These are phyloP conservation scores for Augiades crinisus DNA, from an alignment of 2,888 invertebrate species.

Conservation along the genomic window DNA sequence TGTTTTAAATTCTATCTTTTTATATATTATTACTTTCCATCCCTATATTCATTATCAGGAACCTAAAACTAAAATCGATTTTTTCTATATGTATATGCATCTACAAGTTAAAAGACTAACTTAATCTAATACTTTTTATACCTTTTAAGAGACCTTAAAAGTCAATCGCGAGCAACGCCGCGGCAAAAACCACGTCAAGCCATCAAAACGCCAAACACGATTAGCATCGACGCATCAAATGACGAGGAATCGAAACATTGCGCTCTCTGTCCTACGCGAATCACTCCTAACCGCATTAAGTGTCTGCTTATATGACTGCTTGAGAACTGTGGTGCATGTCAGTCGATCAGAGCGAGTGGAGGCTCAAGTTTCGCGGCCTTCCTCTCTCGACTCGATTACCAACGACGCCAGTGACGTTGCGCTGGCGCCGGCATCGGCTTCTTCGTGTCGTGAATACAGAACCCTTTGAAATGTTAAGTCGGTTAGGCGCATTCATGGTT, in stretches of 20 bases:
- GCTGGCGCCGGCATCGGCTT: conserved; percentile 63
- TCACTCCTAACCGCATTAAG: conserved; percentile 27
- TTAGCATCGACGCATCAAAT: too few relatives aligned
- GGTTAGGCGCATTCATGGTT: conserved; percentile 10
- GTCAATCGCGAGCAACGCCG: too few relatives aligned
- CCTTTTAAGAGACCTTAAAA: too few relatives aligned
- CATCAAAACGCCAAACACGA: too few relatives aligned
- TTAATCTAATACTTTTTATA: too few relatives aligned
- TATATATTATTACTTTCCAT: too few relatives aligned
- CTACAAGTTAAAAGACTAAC: too few relatives aligned
- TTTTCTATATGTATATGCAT: too few relatives aligned
- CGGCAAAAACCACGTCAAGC: too few relatives aligned
- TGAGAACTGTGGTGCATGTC: conserved; percentile 41
- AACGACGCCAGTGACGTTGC: conserved; percentile 66
- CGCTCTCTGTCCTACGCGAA: conserved; percentile 18
- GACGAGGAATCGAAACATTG: conserved; percentile 23
- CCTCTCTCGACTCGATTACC: conserved; percentile 72
- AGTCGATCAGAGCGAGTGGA: conserved; percentile 64
- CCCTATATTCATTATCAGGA: too few relatives aligned
- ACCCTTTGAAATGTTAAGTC: conserved; percentile 41
- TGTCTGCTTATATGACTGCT: conserved; percentile 30
- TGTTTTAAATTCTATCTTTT: too few relatives aligned
- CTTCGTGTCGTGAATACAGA: conserved; percentile 51
- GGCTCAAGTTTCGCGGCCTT: conserved; percentile 75
- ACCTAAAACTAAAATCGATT: too few relatives aligned